Evolutionary conservation across 2,113 vertebrate species (phyloP).

Genomic region (Tetrax tetrax): DNA sequence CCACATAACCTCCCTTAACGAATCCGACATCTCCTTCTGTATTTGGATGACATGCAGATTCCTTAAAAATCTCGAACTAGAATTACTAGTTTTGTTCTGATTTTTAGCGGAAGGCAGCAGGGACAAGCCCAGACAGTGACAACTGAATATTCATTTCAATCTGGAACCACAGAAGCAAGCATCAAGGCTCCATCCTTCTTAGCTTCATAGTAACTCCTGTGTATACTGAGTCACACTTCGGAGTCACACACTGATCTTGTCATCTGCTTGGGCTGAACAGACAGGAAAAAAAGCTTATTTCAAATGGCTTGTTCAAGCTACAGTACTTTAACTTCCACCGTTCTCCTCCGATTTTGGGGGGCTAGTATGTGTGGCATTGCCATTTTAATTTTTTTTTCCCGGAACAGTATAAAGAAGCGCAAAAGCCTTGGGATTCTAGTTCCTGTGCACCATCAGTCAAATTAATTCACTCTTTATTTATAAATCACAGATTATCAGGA

Average conservation of each 20-base stretch:
- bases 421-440: neutral
- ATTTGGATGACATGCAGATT: neutral
- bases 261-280: neutral
- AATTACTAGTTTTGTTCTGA: neutral
- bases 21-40: neutral
- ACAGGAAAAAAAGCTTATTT: neutral
- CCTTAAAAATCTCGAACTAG: neutral
- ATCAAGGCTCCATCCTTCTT: neutral
- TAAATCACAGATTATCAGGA: neutral
- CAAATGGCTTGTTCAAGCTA: neutral
- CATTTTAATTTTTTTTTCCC: neutral
- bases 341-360: neutral
- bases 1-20: neutral
- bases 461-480: neutral
- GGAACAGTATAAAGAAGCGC: neutral
- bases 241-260: neutral
- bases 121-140: neutral
- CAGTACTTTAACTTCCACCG: neutral
- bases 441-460: neutral
- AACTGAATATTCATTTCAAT: neutral
- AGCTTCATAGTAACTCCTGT: neutral
- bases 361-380: neutral
- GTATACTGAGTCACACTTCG: neutral
- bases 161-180: neutral
- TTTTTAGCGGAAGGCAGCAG: neutral